These are phyloP conservation scores for Meriones unguiculatus DNA, from an alignment of 2,113 vertebrate species.

Conservation along the genomic window DNA sequence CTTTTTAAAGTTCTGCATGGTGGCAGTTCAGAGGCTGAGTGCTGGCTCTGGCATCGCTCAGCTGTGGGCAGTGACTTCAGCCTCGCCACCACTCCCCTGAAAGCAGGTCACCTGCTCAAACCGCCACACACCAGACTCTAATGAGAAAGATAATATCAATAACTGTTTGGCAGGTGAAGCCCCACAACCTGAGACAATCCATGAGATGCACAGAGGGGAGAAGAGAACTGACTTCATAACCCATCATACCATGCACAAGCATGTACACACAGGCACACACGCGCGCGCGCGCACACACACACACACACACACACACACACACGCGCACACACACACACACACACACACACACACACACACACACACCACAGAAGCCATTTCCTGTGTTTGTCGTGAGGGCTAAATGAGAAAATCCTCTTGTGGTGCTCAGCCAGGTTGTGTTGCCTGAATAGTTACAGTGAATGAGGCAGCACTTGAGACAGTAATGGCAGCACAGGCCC, in stretches of 20 bases:
- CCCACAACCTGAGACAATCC: too few relatives aligned
- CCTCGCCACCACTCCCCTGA: background rate
- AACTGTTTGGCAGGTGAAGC: background rate
- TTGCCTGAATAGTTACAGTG: background rate
- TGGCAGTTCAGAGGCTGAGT: background rate
- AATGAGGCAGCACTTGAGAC: background rate
- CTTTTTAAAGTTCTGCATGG: background rate
- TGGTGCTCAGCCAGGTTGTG: background rate
- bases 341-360: background rate
- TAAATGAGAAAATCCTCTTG: background rate
- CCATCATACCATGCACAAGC: background rate
- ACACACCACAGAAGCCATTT: background rate
- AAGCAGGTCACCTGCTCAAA: background rate
- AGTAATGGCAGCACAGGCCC: background rate
- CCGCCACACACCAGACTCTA: background rate
- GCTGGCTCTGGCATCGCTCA: background rate
- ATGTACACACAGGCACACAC: too few relatives aligned
- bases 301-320: background rate
- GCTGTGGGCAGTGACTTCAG: background rate
- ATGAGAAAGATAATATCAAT: conserved; percentile 3
- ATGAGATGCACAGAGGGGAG: background rate
- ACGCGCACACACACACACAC: accelerated
- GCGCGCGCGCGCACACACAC: too few relatives aligned
- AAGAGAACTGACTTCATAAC: too few relatives aligned
- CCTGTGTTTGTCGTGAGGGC: background rate